Base-by-base conservation (phyloP, 2,888 invertebrate genomes). In the Diadegma fenestrale region DNA sequence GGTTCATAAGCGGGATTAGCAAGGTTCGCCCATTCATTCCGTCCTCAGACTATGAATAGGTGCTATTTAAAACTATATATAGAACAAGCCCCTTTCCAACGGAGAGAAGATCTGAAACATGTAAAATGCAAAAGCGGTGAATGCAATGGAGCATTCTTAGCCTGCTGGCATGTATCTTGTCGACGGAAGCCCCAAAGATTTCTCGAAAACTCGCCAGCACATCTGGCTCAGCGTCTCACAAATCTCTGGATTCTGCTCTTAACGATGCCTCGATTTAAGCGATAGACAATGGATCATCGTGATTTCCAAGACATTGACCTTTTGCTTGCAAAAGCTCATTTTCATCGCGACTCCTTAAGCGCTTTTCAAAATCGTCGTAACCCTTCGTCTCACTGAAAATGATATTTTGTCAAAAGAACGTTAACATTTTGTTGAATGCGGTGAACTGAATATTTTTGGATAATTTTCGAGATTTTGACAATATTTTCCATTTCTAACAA, bases 31-130 rank as follows among this genome's bases (percentile, higher is more conserved):
- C 91, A 91, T 91, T 91, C 91, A 91, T 90, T 91, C 89, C 88
- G 89, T 82, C 87, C 82, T 88, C 88, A 81, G 77, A 87, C 91
- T 92, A 92, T 92, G 92, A 92, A 92, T 92, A 91, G 92, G 89
- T 87, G 91, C 91, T 92, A 92, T 92, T 92, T 90, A 90, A 90
- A 90, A 89, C 37, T 69, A 69, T 54, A 19, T 54, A 17, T 72
- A 54, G 19, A 73, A 22, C 88, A 87, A 84, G 63, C 58, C 80
- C 73, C 80, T 87, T 41, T 85, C 51, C 37, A 43, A 19, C 45
- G 8, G 43, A 7, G 54, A 63, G 33, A 37, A 37, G 41, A 22
- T 48, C 77, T 19, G 72, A 66, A 51, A 71, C 82, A 78, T 54
- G 41, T 43, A 19, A 19, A 37, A 43, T 69, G 37, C 61, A 41